Evolutionary conservation across 1,140 invertebrate genomes (phyloP), one percentile per base, ranked within the genome.

Genomic region (Eueides isabella): DNA sequence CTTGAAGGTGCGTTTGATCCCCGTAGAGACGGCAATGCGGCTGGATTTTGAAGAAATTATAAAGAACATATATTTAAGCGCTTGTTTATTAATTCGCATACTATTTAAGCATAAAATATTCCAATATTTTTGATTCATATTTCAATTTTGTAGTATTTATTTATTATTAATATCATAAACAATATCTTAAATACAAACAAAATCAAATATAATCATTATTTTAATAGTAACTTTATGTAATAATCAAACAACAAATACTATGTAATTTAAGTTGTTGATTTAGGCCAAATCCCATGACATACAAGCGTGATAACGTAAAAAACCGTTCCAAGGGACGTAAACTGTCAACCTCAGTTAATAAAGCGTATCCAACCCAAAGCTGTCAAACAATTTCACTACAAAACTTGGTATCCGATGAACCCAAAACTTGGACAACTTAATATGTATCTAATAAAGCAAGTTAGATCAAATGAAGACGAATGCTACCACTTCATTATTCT

Each of bases 1-100:
- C 62, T 91, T 44, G 91, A 92, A 83, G 91, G 91, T 1, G 91
- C 88, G 5, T 87, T 78, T 64, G 91, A 92, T 75, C 82, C 83
- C 6, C 80, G 91, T 55, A 85, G 87, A 63, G 78, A 91, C 71
- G 91, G 91, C 0, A 89, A 83, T 77, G 86, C 88, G 26, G 86
- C 84, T 70, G 91, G 88, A 0, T n/a, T n/a, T n/a, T n/a, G n/a
- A n/a, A n/a, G n/a, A n/a, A n/a, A n/a, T n/a, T n/a, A n/a, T n/a
- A n/a, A n/a, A n/a, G n/a, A n/a, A n/a, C n/a, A n/a, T n/a, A n/a
- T n/a, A n/a, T n/a, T n/a, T n/a, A n/a, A n/a, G n/a, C n/a, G n/a
- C n/a, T n/a, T n/a, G n/a, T n/a, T n/a, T n/a, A n/a, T n/a, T n/a
- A n/a, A n/a, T n/a, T n/a, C n/a, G n/a, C n/a, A n/a, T n/a, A n/a